Conservation (phyloP, 2,888 invertebrate species). For the Rotaria macrura region DNA sequence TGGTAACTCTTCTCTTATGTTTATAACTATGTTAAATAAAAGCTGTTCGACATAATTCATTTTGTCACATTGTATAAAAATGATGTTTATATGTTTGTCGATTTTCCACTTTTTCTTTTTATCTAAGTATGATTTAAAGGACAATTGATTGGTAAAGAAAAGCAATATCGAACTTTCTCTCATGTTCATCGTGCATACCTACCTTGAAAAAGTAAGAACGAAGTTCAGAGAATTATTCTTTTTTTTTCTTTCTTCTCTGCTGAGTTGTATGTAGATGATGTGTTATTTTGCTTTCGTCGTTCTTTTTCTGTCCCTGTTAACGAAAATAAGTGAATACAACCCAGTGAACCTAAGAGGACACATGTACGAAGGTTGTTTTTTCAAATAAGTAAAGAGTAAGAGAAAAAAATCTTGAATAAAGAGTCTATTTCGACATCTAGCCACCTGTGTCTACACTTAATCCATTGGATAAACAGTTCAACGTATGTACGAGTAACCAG, state of each 20-base stretch:
- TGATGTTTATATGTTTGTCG: too few relatives aligned
- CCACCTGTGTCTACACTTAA: not conserved
- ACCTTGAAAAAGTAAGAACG: not conserved
- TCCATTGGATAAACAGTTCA: not conserved
- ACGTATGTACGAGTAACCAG: too few relatives aligned
- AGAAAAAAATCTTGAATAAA: not conserved
- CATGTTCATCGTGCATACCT: not conserved
- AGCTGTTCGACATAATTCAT: not conserved
- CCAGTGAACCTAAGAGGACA: not conserved
- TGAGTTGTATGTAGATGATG: not conserved
- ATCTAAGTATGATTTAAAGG: not conserved
- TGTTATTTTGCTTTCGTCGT: not conserved
- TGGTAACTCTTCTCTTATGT: too few relatives aligned
- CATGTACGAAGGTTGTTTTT: not conserved
- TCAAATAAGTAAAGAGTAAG: not conserved
- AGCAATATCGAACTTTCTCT: not conserved
- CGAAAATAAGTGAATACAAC: not conserved
- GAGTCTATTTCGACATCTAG: not conserved
- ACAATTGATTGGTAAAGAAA: not conserved
- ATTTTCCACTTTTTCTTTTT: not conserved
- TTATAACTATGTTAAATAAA: not conserved
- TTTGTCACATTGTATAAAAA: not conserved
- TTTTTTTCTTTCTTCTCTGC: not conserved
- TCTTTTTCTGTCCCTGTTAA: not conserved
- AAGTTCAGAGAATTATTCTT: not conserved